Evolutionary conservation across 2,888 invertebrate genomes (phyloP).

Genomic region (Itoplectis maculator): DNA sequence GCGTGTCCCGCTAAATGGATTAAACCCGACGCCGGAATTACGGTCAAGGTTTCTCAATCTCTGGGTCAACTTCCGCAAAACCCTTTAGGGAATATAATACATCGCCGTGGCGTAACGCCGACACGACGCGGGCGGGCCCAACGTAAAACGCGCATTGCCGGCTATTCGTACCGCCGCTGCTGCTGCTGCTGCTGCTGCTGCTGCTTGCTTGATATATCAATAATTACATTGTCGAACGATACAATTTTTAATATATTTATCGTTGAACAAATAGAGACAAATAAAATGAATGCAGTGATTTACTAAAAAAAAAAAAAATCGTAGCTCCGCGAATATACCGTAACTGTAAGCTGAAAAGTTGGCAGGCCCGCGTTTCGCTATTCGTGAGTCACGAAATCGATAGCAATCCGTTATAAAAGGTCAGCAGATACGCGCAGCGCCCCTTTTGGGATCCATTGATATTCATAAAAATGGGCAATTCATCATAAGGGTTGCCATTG

Average conservation of each 20-base stretch:
- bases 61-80: slow-evolving; percentile 76
- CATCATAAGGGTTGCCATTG: slow-evolving; percentile 8
- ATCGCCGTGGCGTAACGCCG: slow-evolving; percentile 51
- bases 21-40: slow-evolving; percentile 69
- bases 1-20: slow-evolving; percentile 54
- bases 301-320: no score
- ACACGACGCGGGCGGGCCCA: slow-evolving; percentile 48
- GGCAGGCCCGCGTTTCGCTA: no score
- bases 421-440: not conserved
- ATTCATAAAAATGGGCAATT: not conserved
- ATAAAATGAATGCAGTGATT: no score
- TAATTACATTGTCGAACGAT: no score
- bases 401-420: not conserved
- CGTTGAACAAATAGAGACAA: no score
- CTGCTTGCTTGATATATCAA: no score
- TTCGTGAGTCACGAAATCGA: not conserved
- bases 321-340: no score
- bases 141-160: slow-evolving; percentile 71
- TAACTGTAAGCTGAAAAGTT: no score
- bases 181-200: not conserved
- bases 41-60: slow-evolving; percentile 74
- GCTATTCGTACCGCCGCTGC: slow-evolving; percentile 19
- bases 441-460: not conserved
- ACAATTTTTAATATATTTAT: no score
- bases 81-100: slow-evolving; percentile 41